These are phyloP conservation scores for Meloidogyne floridensis DNA, from an alignment of 1,140 invertebrate species.

Conservation along the genomic window DNA sequence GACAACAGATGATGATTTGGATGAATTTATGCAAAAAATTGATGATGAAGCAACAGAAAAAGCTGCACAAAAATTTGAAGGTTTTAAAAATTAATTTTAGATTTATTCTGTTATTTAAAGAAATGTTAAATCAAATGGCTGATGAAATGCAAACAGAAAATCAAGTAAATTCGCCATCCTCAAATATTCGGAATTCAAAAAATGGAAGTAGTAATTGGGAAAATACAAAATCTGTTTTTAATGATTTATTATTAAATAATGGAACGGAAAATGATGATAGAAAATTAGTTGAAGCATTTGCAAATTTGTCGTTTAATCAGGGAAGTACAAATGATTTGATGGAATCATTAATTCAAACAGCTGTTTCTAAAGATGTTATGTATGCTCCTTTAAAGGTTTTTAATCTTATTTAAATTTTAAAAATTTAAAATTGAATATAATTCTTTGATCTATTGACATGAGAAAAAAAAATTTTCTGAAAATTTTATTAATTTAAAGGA, in stretches of 20 bases:
- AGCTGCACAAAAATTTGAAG: constrained; percentile 33
- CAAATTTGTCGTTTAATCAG: constrained; percentile 27
- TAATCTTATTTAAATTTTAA: constrained; percentile 2
- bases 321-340: constrained; percentile 37
- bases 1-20: constrained; percentile 40
- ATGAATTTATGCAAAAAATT: constrained; percentile 43
- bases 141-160: background rate
- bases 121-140: constrained; percentile 38
- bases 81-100: background rate
- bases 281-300: constrained; percentile 31
- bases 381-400: constrained; percentile 40
- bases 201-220: background rate
- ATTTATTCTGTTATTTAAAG: constrained; percentile 19
- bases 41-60: constrained; percentile 44
- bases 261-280: constrained; percentile 33
- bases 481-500: constrained; percentile 19
- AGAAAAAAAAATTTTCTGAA: too few species aligned
- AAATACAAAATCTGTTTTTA: constrained; percentile 17
- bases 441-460: too few species aligned
- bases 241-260: constrained; percentile 29
- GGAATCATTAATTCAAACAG: constrained; percentile 37
- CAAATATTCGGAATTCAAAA: background rate
- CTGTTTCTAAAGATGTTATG: constrained; percentile 45
- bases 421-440: too few species aligned
- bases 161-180: background rate